Percentiles rank a stretch among this genome's conserved stretches.
Conservation (phyloP, 2,113 vertebrate species). For the Albula glossodonta region DNA sequence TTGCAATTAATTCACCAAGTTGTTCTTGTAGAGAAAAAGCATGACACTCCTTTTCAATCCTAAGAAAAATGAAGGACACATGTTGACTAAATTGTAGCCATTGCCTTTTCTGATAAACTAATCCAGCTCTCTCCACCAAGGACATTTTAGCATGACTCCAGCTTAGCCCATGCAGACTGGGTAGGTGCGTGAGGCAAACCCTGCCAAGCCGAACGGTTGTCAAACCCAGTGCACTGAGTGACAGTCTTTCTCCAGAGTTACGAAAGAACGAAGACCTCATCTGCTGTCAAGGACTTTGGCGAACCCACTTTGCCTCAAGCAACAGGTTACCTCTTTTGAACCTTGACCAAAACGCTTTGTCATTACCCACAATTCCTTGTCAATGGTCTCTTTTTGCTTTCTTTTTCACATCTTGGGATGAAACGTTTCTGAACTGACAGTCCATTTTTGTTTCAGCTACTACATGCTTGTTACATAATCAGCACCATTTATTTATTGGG, state of each 20-base stretch:
- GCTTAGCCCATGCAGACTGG: no score
- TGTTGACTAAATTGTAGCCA: neutral
- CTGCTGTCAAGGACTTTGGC: neutral
- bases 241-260: constrained; percentile 51
- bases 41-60: no score
- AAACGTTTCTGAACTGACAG: no score
- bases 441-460: no score
- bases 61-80: no score
- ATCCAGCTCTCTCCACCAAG: no score
- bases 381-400: neutral
- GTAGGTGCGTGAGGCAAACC: neutral
- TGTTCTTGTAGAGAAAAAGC: no score
- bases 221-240: constrained; percentile 34
- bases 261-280: constrained; percentile 42
- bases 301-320: constrained; percentile 30
- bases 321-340: constrained; percentile 40
- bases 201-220: constrained; percentile 8
- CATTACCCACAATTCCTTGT: constrained; percentile 42
- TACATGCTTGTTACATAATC: no score
- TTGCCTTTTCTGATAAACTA: neutral
- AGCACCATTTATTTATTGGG: no score
- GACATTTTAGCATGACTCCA: no score
- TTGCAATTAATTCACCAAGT: no score
- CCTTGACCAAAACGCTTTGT: constrained; percentile 45
- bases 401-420: neutral